Percentiles rank a stretch among this genome's conserved stretches.
Evolutionary conservation across 2,113 vertebrate species (phyloP).

Genomic region (Lasiurus borealis): DNA sequence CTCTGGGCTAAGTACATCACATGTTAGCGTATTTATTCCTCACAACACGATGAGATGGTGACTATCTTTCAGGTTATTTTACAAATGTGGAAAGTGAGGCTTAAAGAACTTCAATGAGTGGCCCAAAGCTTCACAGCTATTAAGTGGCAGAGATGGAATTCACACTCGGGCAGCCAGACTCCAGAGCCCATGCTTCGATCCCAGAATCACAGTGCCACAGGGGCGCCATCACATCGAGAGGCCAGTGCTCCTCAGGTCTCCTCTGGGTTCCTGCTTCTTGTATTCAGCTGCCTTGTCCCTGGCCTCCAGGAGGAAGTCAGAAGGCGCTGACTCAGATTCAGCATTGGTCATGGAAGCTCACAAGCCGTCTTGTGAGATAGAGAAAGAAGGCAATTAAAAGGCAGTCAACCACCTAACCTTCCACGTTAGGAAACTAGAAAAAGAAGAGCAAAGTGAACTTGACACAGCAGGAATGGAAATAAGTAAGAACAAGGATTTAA

Average conservation of each 20-base stretch:
- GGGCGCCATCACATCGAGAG: background rate
- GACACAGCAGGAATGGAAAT: background rate
- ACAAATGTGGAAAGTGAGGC: background rate
- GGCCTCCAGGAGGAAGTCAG: background rate
- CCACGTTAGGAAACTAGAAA: background rate
- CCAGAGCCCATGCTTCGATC: background rate
- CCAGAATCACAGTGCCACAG: background rate
- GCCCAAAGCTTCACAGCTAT: background rate
- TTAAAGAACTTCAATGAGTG: background rate
- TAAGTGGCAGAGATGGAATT: background rate
- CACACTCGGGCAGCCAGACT: background rate
- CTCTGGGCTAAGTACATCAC: background rate
- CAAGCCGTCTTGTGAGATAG: background rate
- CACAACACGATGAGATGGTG: background rate
- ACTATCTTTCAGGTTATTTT: background rate
- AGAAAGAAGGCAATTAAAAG: background rate
- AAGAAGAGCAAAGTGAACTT: background rate
- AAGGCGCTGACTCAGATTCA: background rate
- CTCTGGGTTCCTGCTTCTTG: background rate
- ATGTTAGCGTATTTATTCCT: background rate
- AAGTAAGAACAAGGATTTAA: background rate
- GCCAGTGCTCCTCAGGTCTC: background rate
- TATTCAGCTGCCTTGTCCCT: background rate
- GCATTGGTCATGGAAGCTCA: background rate
- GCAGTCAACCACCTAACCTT: background rate